Percentiles rank a stretch among this genome's conserved stretches.
Evolutionary conservation across 2,113 vertebrate species (phyloP).

Genomic region (Chiloscyllium plagiosum): DNA sequence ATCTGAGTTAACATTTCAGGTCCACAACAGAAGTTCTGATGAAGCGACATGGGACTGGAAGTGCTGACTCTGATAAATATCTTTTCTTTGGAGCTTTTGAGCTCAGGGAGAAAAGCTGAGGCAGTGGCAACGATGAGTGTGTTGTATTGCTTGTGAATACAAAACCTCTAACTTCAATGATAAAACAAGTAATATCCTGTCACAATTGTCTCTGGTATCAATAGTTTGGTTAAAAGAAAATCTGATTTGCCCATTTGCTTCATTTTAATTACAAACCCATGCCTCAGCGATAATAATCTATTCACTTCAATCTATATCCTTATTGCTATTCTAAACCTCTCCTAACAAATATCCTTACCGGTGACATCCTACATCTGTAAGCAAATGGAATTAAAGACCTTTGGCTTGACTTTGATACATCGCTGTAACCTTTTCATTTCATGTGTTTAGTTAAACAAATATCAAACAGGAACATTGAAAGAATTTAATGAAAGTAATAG

Average conservation of each 20-base stretch:
- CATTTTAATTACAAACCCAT: background rate
- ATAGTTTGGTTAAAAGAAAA: background rate
- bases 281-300: background rate
- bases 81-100: background rate
- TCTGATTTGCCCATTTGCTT: background rate
- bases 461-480: background rate
- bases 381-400: background rate
- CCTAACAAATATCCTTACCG: background rate
- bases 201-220: background rate
- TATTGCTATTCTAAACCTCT: background rate
- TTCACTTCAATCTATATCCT: slow-evolving; percentile 6
- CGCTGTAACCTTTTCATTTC: background rate
- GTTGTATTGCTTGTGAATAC: background rate
- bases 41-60: too few relatives aligned
- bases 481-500: background rate
- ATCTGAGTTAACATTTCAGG: too few relatives aligned
- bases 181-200: background rate
- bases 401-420: background rate
- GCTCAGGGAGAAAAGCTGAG: background rate
- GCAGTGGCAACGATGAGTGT: too few relatives aligned
- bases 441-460: background rate
- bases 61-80: background rate
- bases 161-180: background rate
- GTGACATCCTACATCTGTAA: background rate
- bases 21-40: too few relatives aligned